These are phyloP conservation scores for Parnassius mnemosyne DNA, from an alignment of 2,888 invertebrate genomes.

Conservation along the genomic window DNA sequence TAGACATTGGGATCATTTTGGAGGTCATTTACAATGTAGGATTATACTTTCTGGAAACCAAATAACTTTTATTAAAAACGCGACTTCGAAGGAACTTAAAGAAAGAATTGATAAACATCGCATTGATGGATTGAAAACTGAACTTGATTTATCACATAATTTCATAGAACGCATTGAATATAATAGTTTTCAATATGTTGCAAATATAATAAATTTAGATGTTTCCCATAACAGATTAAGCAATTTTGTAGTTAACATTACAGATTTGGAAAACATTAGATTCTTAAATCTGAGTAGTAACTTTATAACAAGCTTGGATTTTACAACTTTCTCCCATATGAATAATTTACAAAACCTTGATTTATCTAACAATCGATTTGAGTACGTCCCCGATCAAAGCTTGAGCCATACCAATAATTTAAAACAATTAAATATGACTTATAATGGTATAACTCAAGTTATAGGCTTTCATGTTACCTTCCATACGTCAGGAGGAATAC, in stretches of 20 bases:
- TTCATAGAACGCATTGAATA: conserved; percentile 54
- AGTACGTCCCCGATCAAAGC: conserved; percentile 52
- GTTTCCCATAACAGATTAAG: conserved; percentile 57
- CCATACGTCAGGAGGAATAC: conserved; percentile 56
- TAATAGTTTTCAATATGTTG: conserved; percentile 59
- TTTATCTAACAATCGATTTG: conserved; percentile 57
- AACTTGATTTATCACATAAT: conserved; percentile 65
- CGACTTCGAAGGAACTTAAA: conserved; percentile 39
- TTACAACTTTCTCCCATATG: conserved; percentile 58
- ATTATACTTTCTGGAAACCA: conserved; percentile 61
- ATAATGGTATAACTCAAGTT: conserved; percentile 50
- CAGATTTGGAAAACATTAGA: conserved; percentile 50
- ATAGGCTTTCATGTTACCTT: conserved; percentile 56
- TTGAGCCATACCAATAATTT: conserved; percentile 52
- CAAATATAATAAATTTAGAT: conserved; percentile 52
- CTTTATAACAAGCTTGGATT: conserved; percentile 47
- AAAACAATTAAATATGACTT: conserved; percentile 58
- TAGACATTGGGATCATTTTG: conserved; percentile 64
- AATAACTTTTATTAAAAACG: conserved; percentile 53
- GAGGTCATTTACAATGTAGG: conserved; percentile 51
- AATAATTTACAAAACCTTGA: conserved; percentile 62
- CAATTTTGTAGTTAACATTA: conserved; percentile 51
- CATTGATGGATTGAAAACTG: conserved; percentile 46
- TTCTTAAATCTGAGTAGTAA: conserved; percentile 64
- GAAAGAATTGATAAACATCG: conserved; percentile 28